Base-by-base conservation (phyloP, 2,113 vertebrate species). In the Panthera leo region DNA sequence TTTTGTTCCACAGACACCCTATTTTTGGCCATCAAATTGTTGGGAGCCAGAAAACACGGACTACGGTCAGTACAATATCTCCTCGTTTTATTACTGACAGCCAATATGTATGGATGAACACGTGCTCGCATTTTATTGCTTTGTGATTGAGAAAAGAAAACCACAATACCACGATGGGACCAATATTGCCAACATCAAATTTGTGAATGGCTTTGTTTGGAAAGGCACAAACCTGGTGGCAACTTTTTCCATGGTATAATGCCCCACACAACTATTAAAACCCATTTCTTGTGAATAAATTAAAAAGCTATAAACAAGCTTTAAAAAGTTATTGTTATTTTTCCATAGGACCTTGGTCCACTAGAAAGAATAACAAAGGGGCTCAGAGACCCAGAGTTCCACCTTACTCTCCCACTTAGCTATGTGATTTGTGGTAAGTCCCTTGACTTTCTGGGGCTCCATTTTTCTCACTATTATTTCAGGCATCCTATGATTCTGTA, bases 31-130 rank as follows among this genome's bases (percentile, higher is more conserved):
- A 97, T 99, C 99, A 97, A 99, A 99, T 98, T 99, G 99, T 98
- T 99, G 99, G 99, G 99, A 99, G 98, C 99, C 99, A 67, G 99
- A 99, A 99, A 99, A 99, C 98, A 99, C 99, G 98, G 99, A 99
- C 98, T 99, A 99, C 97, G 99, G 99, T 99, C 97, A 99, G 99
- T 99, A 92, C 87, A 70, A 95, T 98, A 73, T 92, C 93, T 98
- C 36, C 25, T 98, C 23, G 27, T 98, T 85, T 85, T 91, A 92
- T 85, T 97, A 75, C 96, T 1, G 61, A 70, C 63, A 97, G 25
- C 85, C 27, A 70, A 34, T 67, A 18, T 97, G n/a, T 97, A 58
- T 96, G 73, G 82, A 94, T 97, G 79, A 97, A 68, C 13, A 15
- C 10, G 4, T 89, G 48, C 21, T 65, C 94, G 5, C 16, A 3